Evolutionary conservation across 2,797 vertebrate species (phyloP).

Genomic region (Molossus alvarezi): DNA sequence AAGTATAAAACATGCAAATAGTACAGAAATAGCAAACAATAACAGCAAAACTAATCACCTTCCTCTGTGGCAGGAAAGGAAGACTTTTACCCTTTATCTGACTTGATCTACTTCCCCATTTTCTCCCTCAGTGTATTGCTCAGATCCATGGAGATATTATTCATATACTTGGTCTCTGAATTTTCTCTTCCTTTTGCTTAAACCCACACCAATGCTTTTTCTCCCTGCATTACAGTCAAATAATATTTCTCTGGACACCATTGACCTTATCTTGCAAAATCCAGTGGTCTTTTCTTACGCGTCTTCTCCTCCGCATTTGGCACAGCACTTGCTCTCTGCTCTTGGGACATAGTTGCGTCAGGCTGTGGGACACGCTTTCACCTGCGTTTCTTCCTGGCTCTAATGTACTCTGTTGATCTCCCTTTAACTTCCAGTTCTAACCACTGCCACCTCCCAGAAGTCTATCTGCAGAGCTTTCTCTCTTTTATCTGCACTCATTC

Average conservation of each 20-base stretch:
- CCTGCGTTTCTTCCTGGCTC: not conserved
- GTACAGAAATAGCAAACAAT: not conserved
- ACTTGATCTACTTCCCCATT: not conserved
- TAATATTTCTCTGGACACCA: not conserved
- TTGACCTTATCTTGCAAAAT: not conserved
- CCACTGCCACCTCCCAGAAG: fast-evolving
- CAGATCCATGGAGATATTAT: not conserved
- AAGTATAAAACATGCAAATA: not conserved
- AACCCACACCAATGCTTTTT: not conserved
- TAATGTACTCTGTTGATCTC: not conserved
- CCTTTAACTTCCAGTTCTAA: not conserved
- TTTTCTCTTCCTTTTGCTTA: not conserved
- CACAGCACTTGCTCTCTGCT: not conserved
- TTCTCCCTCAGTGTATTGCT: not conserved
- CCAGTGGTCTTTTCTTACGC: not conserved
- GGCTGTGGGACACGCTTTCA: not conserved
- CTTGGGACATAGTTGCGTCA: not conserved
- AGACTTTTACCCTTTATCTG: not conserved
- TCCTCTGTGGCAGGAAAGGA: not conserved
- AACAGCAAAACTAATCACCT: not conserved
- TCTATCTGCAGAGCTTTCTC: not conserved
- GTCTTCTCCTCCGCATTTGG: not conserved
- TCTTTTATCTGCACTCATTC: not conserved
- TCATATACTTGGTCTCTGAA: not conserved
- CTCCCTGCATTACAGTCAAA: not conserved